phyloP scores from a whole-genome alignment of 1,140 invertebrate species.

The Dolichoris vasculosae region DNA sequence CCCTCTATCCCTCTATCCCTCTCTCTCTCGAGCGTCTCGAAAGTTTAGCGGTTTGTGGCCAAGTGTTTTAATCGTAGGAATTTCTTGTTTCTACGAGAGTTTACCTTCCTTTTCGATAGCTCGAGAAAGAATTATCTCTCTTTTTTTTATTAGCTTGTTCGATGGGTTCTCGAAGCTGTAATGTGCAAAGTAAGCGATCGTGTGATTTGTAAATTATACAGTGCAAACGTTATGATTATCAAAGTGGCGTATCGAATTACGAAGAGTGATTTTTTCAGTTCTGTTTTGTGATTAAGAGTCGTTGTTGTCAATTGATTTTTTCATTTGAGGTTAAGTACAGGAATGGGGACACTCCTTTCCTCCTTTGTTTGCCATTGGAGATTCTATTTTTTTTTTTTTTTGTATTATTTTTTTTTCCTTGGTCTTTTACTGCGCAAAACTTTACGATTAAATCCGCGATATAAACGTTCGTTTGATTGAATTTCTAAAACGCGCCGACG shows the following conservation, averaged over 20 bases:
- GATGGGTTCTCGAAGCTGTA: background rate
- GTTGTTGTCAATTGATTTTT: background rate
- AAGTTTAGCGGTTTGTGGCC: background rate
- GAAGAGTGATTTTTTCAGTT: background rate
- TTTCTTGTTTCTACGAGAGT: background rate
- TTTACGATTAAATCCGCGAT: too few relatives aligned
- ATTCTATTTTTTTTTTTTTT: background rate
- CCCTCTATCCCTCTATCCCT: too few relatives aligned
- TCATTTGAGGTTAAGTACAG: conserved; percentile 19
- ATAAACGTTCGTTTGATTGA: too few relatives aligned
- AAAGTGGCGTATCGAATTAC: background rate
- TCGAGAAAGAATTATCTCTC: too few relatives aligned
- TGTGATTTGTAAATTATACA: background rate
- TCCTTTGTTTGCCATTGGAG: background rate
- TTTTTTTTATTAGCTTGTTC: background rate
- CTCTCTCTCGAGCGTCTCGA: background rate
- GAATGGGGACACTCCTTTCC: background rate
- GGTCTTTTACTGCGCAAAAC: too few relatives aligned
- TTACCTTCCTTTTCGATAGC: background rate
- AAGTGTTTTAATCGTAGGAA: background rate
- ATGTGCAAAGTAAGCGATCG: too few relatives aligned
- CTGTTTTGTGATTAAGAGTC: background rate
- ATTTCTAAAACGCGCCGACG: too few relatives aligned
- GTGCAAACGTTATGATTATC: background rate
- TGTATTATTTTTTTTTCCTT: too few relatives aligned